Conservation (phyloP, 2,888 invertebrate genomes). For the Pollenia amentaria region DNA sequence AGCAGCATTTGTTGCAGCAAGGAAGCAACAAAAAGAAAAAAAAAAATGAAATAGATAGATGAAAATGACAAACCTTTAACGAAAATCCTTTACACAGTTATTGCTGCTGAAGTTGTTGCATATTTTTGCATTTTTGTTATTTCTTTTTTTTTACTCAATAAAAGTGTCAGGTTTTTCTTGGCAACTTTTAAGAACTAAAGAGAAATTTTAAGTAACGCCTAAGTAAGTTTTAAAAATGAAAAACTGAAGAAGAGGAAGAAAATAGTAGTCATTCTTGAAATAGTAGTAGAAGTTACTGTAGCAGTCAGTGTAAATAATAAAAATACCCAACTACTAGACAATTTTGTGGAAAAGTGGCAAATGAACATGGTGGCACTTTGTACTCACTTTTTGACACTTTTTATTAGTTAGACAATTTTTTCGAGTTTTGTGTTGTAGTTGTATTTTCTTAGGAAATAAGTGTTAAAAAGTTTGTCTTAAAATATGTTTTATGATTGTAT, state of each 20-base stretch:
- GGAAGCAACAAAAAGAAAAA: background rate
- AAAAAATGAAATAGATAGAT: constrained; percentile 30
- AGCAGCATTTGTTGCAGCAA: constrained; percentile 14
- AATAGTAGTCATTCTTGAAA: constrained; percentile 3
- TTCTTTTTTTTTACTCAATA: background rate
- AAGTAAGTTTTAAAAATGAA: constrained; percentile 58
- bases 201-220: constrained; percentile 71
- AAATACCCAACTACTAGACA: constrained; percentile 57
- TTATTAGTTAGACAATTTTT: background rate
- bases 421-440: background rate
- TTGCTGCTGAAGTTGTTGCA: constrained; percentile 66
- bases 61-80: constrained; percentile 53
- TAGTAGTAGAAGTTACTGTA: background rate
- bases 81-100: constrained; percentile 44
- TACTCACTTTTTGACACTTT: constrained; percentile 15
- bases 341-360: constrained; percentile 40
- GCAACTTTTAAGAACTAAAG: constrained; percentile 54
- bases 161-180: constrained; percentile 61
- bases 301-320: constrained; percentile 46
- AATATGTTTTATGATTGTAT: constrained; percentile 55
- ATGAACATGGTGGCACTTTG: constrained; percentile 44
- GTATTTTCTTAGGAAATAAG: constrained; percentile 5
- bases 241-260: constrained; percentile 3
- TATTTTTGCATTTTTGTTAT: constrained; percentile 66
- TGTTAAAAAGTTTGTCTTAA: constrained; percentile 33